Conservation (phyloP, 2,888 invertebrate genomes). For the Coecobrya sp. region DNA sequence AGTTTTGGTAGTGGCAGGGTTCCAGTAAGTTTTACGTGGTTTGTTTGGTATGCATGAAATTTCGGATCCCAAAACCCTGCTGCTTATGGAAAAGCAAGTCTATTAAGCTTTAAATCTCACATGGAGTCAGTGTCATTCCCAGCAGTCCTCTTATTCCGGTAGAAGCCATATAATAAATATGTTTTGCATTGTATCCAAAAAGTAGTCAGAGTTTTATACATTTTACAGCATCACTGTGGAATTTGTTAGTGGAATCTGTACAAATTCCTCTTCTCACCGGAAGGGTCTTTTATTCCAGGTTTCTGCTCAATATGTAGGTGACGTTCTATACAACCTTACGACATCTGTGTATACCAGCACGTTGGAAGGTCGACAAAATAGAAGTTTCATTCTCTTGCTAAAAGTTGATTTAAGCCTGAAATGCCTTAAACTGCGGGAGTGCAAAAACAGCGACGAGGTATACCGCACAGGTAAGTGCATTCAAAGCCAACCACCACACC, state of each 20-base stretch:
- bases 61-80: neutral
- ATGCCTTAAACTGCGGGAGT: neutral
- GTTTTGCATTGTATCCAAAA: neutral
- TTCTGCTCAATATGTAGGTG: neutral
- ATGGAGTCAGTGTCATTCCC: conserved; percentile 36
- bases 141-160: conserved; percentile 10
- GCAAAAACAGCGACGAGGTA: neutral
- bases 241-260: conserved; percentile 12
- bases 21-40: neutral
- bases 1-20: neutral
- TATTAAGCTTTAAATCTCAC: conserved; percentile 59
- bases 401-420: too few species aligned
- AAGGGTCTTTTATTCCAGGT: neutral
- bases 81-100: conserved; percentile 36
- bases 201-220: neutral
- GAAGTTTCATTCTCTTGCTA: neutral
- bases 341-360: neutral
- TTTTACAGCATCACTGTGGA: neutral
- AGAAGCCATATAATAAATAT: neutral
- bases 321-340: neutral
- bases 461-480: neutral
- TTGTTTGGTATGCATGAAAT: conserved; percentile 5
- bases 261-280: conserved; percentile 32
- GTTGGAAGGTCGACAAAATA: neutral
- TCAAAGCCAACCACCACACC: neutral